Conservation (phyloP, 2,797 vertebrate species). For the Denticeps clupeoides region DNA sequence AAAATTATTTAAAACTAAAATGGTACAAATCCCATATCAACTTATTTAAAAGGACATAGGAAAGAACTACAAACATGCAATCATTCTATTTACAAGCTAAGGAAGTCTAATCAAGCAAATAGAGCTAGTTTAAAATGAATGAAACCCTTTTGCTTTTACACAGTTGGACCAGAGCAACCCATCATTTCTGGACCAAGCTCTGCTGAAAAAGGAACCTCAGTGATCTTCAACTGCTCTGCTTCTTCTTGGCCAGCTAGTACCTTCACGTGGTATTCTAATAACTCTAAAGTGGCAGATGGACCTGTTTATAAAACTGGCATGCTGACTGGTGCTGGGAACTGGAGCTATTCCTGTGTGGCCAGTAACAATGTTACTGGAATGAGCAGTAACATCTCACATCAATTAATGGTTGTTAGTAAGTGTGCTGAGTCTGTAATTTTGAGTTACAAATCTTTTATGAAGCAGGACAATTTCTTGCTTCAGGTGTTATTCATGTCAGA, state of each 20-base stretch:
- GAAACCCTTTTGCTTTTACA: background rate
- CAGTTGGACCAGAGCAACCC: constrained; percentile 41
- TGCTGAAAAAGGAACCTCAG: constrained; percentile 19
- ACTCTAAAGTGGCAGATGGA: constrained; percentile 16
- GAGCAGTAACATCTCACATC: constrained; percentile 21
- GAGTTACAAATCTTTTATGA: background rate
- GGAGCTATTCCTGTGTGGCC: constrained; percentile 47
- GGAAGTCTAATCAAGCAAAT: no score
- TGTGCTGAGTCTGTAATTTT: background rate
- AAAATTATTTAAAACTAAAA: no score
- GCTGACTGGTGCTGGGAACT: constrained; percentile 36
- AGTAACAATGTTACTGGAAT: constrained; percentile 40
- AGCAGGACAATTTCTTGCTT: no score
- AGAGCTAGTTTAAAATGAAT: no score
- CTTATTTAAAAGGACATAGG: no score
- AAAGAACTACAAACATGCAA: no score
- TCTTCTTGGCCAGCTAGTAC: constrained; percentile 37
- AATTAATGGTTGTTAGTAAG: constrained; percentile 48
- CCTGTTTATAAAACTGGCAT: constrained; percentile 9
- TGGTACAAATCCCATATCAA: no score
- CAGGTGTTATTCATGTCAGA: background rate
- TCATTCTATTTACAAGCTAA: no score
- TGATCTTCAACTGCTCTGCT: constrained; percentile 37
- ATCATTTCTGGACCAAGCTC: constrained; percentile 27
- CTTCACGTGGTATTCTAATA: constrained; percentile 48